Base-by-base conservation (phyloP, 2,888 invertebrate species). In the Lithophane leautieri region DNA sequence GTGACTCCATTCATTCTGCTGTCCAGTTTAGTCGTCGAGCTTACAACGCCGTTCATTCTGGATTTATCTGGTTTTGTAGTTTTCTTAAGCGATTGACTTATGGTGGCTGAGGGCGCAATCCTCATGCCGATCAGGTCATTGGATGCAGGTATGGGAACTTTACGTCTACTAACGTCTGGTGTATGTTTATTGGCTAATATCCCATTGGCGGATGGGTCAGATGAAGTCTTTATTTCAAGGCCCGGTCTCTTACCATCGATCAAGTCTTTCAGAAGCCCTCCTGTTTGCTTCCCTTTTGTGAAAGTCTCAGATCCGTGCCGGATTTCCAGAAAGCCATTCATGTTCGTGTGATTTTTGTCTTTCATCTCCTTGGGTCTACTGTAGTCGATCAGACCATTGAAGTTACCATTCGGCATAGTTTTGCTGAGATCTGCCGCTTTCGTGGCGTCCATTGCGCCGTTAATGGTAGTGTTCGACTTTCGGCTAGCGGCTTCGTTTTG, bases 1-100 rank as follows among this genome's bases (percentile, higher is more conserved):
- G 95, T 96, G 22, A 96, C 96, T 73, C 95, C 95, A 81, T 96
- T 96, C 95, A 96, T 96, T 89, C 93, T 93, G 81, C 93, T 95
- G 86, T 96, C 96, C 82, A 96, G 85, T 90, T 95, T 96, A 25
- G 96, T 96, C 40, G 96, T 96, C 52, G 96, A 95, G 73, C 95
- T 96, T 47, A 96, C 95, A 25, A 95, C 89, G 70, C 94, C 94
- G 65, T 95, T 95, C 66, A 92, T 88, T 91, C 91, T 93, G 34
- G 89, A 84, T 19, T 90, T 88, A 72, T 95, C 95, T 2, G 90
- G 82, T 89, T 94, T 95, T 22, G 89, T 76, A 22, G 86, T 73
- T 86, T 94, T 95, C 84, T 93, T 95, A 47, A 92, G 90, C 28
- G 92, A 90, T 73, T 92, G 91, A 82, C 82, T 90, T 65, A 89